These are phyloP conservation scores for Eristalinus sepulchralis DNA, from an alignment of 2,888 invertebrate species.

Conservation along the genomic window DNA sequence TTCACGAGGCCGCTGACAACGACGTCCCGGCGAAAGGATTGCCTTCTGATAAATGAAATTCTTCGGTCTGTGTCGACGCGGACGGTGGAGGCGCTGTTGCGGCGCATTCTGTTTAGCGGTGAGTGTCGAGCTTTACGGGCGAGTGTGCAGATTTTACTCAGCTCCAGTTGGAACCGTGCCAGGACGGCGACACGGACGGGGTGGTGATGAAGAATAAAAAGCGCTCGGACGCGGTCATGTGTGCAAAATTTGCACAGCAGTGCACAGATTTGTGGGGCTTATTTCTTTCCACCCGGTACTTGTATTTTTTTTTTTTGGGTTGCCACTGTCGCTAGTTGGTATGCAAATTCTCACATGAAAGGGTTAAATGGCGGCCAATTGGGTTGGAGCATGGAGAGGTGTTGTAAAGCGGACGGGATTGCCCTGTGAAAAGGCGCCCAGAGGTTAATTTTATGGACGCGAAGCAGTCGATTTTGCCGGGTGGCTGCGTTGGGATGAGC, in stretches of 20 bases:
- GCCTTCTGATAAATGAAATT: slow-evolving; percentile 56
- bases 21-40: slow-evolving; percentile 14
- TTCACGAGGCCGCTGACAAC: slow-evolving; percentile 21
- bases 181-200: not conserved
- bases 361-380: slow-evolving; percentile 39
- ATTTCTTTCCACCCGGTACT: not conserved
- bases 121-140: slow-evolving; percentile 18
- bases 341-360: slow-evolving; percentile 44
- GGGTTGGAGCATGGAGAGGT: slow-evolving; percentile 14
- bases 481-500: not conserved
- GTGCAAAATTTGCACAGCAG: slow-evolving; percentile 38
- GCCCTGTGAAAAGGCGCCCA: not conserved
- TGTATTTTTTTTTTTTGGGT: not conserved
- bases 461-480: not conserved
- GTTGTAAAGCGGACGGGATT: slow-evolving; percentile 12
- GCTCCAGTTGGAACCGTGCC: slow-evolving; percentile 45
- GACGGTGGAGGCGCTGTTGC: not conserved
- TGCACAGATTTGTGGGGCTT: slow-evolving; percentile 39
- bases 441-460: slow-evolving; percentile 28
- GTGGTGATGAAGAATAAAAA: slow-evolving; percentile 17
- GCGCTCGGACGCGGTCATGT: slow-evolving; percentile 53
- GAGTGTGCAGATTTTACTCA: slow-evolving; percentile 51
- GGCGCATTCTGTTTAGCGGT: not conserved
- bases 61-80: no score
- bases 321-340: slow-evolving; percentile 18